Percentiles rank a stretch among this genome's conserved stretches.
Conservation (phyloP, 53 echinoderm and acorn worm species). For the Antedon mediterranea region DNA sequence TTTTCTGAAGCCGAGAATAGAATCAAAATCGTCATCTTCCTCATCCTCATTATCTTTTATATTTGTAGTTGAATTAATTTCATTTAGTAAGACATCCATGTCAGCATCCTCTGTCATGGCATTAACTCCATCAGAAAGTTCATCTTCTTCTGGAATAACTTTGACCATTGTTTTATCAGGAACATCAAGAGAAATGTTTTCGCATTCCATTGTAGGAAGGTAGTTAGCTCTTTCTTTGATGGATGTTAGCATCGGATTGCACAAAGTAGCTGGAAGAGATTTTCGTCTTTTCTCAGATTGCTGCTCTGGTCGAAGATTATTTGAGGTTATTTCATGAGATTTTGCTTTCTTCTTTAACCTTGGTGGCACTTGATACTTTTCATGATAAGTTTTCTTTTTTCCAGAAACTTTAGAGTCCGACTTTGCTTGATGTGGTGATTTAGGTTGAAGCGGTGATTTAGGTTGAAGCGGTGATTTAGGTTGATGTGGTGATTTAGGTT, state of each 20-base stretch:
- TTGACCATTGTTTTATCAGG: background rate
- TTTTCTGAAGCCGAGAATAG: background rate
- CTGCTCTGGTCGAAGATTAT: background rate
- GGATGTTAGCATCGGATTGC: background rate
- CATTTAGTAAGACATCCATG: background rate
- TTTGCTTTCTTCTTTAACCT: background rate
- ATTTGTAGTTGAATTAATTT: background rate
- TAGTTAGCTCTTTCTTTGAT: background rate
- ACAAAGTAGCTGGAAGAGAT: background rate
- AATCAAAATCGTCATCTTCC: background rate
- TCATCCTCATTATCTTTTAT: background rate
- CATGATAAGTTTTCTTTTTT: background rate
- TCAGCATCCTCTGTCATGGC: background rate
- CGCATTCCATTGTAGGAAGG: background rate
- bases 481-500: background rate
- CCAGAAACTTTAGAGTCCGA: background rate
- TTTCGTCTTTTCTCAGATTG: background rate
- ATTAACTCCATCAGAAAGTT: background rate
- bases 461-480: too few species aligned
- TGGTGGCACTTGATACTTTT: background rate
- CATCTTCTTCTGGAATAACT: background rate
- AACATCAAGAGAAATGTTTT: background rate
- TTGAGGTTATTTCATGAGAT: background rate
- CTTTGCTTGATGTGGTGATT: background rate
- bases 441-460: too few species aligned